Conservation (phyloP, 2,797 vertebrate species). For the Sitta carolinensis region DNA sequence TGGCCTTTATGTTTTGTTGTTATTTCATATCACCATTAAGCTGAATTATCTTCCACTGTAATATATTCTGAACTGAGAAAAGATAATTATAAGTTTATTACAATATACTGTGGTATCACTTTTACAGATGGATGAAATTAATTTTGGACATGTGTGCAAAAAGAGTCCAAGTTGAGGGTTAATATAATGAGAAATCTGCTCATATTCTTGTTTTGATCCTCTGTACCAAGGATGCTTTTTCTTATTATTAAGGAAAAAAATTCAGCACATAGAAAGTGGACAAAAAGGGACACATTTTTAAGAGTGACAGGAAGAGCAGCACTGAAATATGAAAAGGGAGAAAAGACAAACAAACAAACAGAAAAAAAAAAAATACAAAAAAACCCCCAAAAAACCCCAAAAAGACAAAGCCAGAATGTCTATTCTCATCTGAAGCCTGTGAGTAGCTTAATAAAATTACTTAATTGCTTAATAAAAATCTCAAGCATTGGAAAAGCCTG, state of each 20-base stretch:
- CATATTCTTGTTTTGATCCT: not conserved
- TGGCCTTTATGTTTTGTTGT: not conserved
- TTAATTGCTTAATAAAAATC: constrained; percentile 1
- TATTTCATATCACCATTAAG: not conserved
- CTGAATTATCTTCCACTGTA: not conserved
- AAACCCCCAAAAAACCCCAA: no score
- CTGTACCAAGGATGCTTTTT: not conserved
- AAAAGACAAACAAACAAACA: not conserved
- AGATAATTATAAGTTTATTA: not conserved
- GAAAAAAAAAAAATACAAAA: no score
- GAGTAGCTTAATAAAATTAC: not conserved
- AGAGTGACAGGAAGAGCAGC: not conserved
- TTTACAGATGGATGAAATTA: not conserved
- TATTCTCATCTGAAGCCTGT: not conserved
- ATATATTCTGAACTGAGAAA: not conserved
- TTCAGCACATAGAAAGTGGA: not conserved
- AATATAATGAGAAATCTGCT: not conserved
- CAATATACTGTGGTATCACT: not conserved
- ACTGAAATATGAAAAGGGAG: not conserved
- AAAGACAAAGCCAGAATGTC: not conserved
- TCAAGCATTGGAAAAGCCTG: not conserved
- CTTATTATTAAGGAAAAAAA: not conserved
- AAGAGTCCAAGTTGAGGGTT: not conserved
- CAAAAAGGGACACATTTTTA: not conserved
- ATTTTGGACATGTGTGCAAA: not conserved